phyloP scores from a whole-genome alignment of 2,797 vertebrate genomes.

The Myotis planiceps region DNA sequence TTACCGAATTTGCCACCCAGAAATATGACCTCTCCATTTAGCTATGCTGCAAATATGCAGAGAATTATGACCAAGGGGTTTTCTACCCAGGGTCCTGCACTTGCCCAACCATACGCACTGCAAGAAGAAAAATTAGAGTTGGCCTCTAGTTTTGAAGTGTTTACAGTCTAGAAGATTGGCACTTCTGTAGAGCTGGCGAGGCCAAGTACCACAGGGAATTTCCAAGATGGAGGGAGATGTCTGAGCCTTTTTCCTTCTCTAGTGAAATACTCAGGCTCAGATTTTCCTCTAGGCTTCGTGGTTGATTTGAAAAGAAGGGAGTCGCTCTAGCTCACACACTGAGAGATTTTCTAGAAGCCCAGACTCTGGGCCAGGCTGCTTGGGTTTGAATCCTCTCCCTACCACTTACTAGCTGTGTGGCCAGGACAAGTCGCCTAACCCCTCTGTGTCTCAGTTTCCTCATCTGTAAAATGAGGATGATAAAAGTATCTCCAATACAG shows the following conservation, averaged over 20 bases:
- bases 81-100: slow-evolving; percentile 9
- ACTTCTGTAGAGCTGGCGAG: neutral
- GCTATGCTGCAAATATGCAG: slow-evolving; percentile 54
- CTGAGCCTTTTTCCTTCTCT: neutral
- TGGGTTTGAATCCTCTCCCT: neutral
- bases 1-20: neutral
- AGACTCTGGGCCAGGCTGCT: neutral
- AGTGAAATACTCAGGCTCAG: neutral
- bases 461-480: neutral
- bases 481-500: neutral
- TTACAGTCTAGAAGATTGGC: slow-evolving; percentile 50
- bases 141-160: slow-evolving; percentile 12
- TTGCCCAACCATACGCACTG: neutral
- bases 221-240: neutral
- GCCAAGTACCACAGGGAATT: slow-evolving; percentile 2
- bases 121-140: neutral
- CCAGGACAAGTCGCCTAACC: neutral
- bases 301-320: neutral
- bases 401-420: neutral
- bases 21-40: slow-evolving; percentile 44
- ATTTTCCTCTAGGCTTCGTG: neutral
- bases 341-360: neutral
- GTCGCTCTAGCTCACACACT: neutral
- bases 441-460: neutral
- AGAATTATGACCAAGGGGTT: slow-evolving; percentile 45